Evolutionary conservation across 2,113 vertebrate genomes (phyloP), one percentile per base, ranked within the genome.

Genomic region (Anser brachyrhynchus): DNA sequence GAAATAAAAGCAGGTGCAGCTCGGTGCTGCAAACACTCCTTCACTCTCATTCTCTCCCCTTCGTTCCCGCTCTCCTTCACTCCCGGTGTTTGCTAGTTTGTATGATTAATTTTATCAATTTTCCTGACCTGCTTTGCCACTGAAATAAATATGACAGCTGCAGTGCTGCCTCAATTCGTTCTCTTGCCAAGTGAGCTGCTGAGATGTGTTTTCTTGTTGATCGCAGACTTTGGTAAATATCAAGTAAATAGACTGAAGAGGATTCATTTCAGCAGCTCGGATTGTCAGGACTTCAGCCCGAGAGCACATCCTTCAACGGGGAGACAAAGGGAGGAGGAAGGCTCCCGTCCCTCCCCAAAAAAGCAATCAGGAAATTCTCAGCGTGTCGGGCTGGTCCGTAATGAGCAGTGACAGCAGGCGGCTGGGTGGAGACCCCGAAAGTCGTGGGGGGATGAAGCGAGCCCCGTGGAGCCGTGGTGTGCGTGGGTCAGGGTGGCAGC

Each of bases 91-190:
- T 97, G 96, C 97, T 98, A 94, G 97, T 98, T 98, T 97, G 97
- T 98, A 96, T 98, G 98, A 98, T 98, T 98, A 98, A 98, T 98
- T 98, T 97, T 97, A 98, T 98, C 98, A 97, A 98, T 98, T 98
- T 98, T 97, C 97, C 97, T 98, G 98, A 98, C 98, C 98, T 97
- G 97, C 97, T 98, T 97, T 98, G 98, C 97, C 98, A 96, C 97
- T 39, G 96, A 98, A 98, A 98, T 97, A 97, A 97, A 98, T 97
- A 97, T 97, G 98, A 98, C 98, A 97, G 98, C 98, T 97, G 97
- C 96, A 78, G 90, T 76, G 96, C 97, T 96, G 97, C 97, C 97
- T 97, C 98, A 85, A 96, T 97, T 96, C 97, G 96, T 98, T 97
- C 97, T 97, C 97, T 97, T 96, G 97, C 98, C 98, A 98, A 97